phyloP scores from a whole-genome alignment of 2,888 invertebrate genomes.

The Eupithecia subumbrata region DNA sequence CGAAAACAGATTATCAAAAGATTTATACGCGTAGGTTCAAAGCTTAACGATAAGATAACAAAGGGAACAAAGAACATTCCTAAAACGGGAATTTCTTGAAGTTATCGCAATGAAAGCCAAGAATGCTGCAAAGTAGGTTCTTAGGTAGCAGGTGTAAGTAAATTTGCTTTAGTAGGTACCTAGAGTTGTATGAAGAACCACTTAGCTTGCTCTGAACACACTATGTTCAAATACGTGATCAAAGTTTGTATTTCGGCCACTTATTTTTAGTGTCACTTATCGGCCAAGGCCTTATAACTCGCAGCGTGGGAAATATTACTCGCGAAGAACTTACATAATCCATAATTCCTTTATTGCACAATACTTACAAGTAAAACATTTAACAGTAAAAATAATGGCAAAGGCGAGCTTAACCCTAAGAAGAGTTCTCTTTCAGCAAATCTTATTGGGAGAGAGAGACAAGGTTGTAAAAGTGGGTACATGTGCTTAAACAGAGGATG shows the following conservation, averaged over 20 bases:
- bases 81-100: constrained; percentile 38
- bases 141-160: neutral
- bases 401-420: too few relatives aligned
- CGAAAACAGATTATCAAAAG: constrained; percentile 28
- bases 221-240: neutral
- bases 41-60: constrained; percentile 55
- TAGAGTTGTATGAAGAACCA: neutral
- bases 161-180: neutral
- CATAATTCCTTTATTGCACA: too few relatives aligned
- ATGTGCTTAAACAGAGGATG: too few relatives aligned
- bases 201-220: neutral
- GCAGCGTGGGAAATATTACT: constrained; percentile 2
- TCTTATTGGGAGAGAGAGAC: too few relatives aligned
- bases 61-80: constrained; percentile 47
- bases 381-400: too few relatives aligned
- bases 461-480: too few relatives aligned
- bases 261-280: neutral
- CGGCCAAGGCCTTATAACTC: neutral
- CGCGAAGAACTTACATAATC: neutral
- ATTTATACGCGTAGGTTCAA: constrained; percentile 36
- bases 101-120: constrained; percentile 13
- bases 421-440: too few relatives aligned
- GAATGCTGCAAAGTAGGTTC: constrained; percentile 20
- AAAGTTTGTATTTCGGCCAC: neutral
- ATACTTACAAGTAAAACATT: too few relatives aligned